Percentiles rank a stretch among this genome's conserved stretches.
These are phyloP conservation scores for Gasteruption jaculator DNA, from an alignment of 2,888 invertebrate species.

Conservation along the genomic window DNA sequence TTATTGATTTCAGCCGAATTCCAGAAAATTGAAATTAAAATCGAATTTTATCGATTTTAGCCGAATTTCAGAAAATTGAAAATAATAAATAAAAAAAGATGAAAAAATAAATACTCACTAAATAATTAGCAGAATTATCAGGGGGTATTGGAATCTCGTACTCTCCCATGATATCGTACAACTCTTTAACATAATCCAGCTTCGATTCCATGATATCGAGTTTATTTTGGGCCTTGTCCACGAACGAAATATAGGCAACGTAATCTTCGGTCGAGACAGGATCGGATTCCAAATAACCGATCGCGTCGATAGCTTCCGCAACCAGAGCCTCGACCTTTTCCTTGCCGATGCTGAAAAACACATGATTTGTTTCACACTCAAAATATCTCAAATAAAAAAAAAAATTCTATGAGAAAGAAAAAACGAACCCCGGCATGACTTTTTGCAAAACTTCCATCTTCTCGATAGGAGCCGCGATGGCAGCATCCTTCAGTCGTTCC, in stretches of 20 bases:
- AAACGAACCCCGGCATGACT: slow-evolving; percentile 63
- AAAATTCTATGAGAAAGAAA: neutral
- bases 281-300: slow-evolving; percentile 56
- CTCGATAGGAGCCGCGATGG: slow-evolving; percentile 67
- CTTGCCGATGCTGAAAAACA: slow-evolving; percentile 68
- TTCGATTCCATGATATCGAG: slow-evolving; percentile 69
- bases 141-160: slow-evolving; percentile 69
- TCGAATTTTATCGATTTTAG: no score
- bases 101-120: slow-evolving; percentile 38
- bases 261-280: slow-evolving; percentile 70
- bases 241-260: slow-evolving; percentile 66
- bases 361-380: neutral
- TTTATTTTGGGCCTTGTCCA: slow-evolving; percentile 64
- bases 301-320: slow-evolving; percentile 61
- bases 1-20: no score
- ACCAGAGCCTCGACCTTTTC: slow-evolving; percentile 54
- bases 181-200: slow-evolving; percentile 75
- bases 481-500: slow-evolving; percentile 66
- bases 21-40: no score
- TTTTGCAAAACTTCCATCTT: slow-evolving; percentile 63
- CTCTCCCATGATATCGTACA: slow-evolving; percentile 80
- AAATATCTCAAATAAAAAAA: neutral
- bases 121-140: slow-evolving; percentile 65
- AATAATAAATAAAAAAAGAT: slow-evolving; percentile 5
- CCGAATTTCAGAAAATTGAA: neutral